A percentile compares a stretch with the other conserved stretches of the same genome.
Conservation (phyloP, 2,888 invertebrate genomes). For the Papilio demoleus region DNA sequence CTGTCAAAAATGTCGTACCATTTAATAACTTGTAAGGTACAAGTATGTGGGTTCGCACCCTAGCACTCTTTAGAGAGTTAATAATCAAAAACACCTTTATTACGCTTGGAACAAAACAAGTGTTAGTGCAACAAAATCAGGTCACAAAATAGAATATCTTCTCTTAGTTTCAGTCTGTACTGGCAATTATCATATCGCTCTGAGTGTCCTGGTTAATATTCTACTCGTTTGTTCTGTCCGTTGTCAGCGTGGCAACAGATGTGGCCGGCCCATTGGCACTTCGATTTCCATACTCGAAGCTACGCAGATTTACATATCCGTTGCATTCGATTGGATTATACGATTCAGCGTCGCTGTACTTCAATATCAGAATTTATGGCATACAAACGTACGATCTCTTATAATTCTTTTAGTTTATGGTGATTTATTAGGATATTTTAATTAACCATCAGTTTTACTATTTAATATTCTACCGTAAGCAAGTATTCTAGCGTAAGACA, state of each 20-base stretch:
- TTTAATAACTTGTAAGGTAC: too few relatives aligned
- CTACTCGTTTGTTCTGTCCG: conserved; percentile 10
- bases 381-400: background rate
- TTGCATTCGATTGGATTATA: conserved; percentile 30
- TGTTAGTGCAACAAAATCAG: too few relatives aligned
- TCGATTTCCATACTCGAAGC: conserved; percentile 28
- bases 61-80: too few relatives aligned
- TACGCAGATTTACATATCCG: conserved; percentile 29
- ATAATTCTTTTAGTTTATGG: background rate
- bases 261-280: conserved; percentile 24
- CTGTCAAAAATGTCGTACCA: too few relatives aligned
- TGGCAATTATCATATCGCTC: conserved; percentile 9
- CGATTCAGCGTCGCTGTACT: background rate
- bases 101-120: too few relatives aligned
- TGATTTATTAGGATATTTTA: too few relatives aligned
- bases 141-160: too few relatives aligned
- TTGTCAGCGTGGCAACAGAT: conserved; percentile 31
- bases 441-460: too few relatives aligned
- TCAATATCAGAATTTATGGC: conserved; percentile 7
- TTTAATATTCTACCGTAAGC: too few relatives aligned
- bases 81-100: too few relatives aligned
- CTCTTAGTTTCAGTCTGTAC: background rate
- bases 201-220: conserved; percentile 18
- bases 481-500: too few relatives aligned
- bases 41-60: too few relatives aligned